Evolutionary conservation across 2,113 vertebrate species (phyloP), one percentile per base, ranked within the genome.

Genomic region (Brachirus orientalis): DNA sequence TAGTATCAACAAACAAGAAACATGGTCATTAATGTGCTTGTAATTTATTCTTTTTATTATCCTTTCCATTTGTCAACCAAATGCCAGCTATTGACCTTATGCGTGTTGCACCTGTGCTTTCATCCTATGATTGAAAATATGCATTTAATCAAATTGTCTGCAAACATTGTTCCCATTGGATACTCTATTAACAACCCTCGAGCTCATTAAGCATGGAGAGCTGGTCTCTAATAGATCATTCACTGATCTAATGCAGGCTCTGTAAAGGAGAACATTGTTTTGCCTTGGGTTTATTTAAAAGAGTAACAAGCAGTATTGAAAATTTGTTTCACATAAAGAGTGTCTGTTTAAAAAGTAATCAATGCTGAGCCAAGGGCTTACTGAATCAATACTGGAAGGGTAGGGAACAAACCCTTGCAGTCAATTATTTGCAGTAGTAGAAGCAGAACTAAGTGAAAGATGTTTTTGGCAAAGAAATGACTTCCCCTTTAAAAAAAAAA

Each of bases 261-360:
- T 46, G 65, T 84, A 81, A 74, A 63, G 57, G 75, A 85, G 80
- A 74, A 62, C 70, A 72, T 78, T 75, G 82, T 86, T 86, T 79
- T 74, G 66, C 75, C 58, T 71, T 22, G 59, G 55, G 54, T 73
- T 51, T 69, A 68, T 86, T 80, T 84, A 77, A 88, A 84, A 60
- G 71, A 80, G 83, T 60, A 65, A 75, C 77, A 44, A 63, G 82
- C 76, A 60, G 63, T 77, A 79, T 80, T 80, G 84, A 69, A 79
- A 84, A 89, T 72, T 75, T 7, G 41, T 59, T 82, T 50, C 66
- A 61, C 57, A 3, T 28, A 55, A 55, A 45, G 28, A 64, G 46
- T 63, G 73, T 73, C 61, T 50, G 65, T 71, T 73, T 80, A 58
- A 84, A 63, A 65, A 53, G 67, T 50, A 78, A 86, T 89, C 86